A percentile compares a stretch with the other conserved stretches of the same genome.
These are phyloP conservation scores for Romanogobio albipinnatus DNA, from an alignment of 2,113 vertebrate genomes.

Conservation along the genomic window DNA sequence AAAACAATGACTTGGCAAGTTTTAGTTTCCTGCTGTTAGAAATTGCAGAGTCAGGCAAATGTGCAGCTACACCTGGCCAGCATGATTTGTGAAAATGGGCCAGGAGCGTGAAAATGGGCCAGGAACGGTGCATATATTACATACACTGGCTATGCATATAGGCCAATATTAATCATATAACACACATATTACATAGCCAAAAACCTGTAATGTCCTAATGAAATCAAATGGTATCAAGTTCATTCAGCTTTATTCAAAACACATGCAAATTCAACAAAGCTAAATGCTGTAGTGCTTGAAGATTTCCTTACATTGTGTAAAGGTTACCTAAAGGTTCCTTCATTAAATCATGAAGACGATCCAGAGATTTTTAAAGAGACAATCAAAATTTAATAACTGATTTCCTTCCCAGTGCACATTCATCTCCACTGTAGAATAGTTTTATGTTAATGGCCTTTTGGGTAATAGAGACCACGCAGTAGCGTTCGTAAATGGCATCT, in stretches of 20 bases:
- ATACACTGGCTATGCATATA: not conserved
- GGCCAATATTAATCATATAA: no score
- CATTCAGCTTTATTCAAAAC: constrained; percentile 12
- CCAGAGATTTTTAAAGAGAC: constrained; percentile 14
- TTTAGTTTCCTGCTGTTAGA: constrained; percentile 20
- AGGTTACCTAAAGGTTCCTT: constrained; percentile 2
- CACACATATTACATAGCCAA: no score
- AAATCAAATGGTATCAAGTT: not conserved
- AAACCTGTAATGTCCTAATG: not conserved
- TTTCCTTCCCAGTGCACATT: constrained; percentile 5
- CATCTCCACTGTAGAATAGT: constrained; percentile 12
- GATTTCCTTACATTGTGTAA: not conserved
- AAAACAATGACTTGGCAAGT: constrained; percentile 47
- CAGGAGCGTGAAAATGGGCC: not conserved
- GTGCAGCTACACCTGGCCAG: constrained; percentile 36
- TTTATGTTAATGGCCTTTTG: constrained; percentile 43
- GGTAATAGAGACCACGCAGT: constrained; percentile 37
- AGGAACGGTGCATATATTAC: not conserved
- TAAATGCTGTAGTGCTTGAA: not conserved
- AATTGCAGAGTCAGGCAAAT: constrained; percentile 38
- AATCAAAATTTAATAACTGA: constrained; percentile 24
- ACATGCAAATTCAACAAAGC: not conserved
- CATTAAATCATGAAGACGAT: not conserved
- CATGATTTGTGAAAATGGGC: not conserved
- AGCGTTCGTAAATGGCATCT: constrained; percentile 34